These are phyloP conservation scores for Drosophila pseudoananassae DNA, from an alignment of 1,140 invertebrate genomes.

Conservation along the genomic window DNA sequence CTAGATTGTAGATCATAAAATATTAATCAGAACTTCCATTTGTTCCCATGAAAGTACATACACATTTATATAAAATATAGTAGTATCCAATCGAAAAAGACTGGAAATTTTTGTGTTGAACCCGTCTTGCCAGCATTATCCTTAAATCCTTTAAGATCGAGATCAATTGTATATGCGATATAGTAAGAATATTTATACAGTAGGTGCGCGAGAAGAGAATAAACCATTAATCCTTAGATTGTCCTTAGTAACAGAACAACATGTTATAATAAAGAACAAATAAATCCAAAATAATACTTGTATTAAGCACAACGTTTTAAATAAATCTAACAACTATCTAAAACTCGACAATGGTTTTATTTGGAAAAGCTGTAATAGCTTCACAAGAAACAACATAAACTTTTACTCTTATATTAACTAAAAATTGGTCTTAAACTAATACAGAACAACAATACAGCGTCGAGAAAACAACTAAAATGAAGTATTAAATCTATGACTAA, in stretches of 20 bases:
- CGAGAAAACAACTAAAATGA: too few relatives aligned
- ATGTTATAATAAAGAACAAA: conserved; percentile 37
- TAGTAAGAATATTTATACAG: background rate
- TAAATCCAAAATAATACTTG: conserved; percentile 11
- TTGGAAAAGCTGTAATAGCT: too few relatives aligned
- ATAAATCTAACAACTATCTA: background rate
- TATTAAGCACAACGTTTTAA: background rate
- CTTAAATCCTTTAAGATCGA: conserved; percentile 1
- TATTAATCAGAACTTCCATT: conserved; percentile 1
- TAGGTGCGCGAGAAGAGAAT: background rate
- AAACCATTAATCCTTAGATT: conserved; percentile 7
- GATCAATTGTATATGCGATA: background rate
- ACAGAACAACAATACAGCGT: background rate
- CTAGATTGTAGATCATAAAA: background rate
- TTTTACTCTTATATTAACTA: background rate
- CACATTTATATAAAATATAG: too few relatives aligned
- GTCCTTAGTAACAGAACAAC: conserved; percentile 19
- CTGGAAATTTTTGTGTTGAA: background rate
- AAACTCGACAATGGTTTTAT: too few relatives aligned
- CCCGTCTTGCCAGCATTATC: background rate
- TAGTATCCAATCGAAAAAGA: background rate
- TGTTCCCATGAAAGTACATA: too few relatives aligned
- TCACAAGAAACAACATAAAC: too few relatives aligned
- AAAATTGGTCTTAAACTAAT: background rate
- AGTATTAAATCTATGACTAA: background rate